Percentiles rank a stretch among this genome's conserved stretches.
Conservation (phyloP, 2,113 vertebrate genomes). For the Sisor rabdophorus region DNA sequence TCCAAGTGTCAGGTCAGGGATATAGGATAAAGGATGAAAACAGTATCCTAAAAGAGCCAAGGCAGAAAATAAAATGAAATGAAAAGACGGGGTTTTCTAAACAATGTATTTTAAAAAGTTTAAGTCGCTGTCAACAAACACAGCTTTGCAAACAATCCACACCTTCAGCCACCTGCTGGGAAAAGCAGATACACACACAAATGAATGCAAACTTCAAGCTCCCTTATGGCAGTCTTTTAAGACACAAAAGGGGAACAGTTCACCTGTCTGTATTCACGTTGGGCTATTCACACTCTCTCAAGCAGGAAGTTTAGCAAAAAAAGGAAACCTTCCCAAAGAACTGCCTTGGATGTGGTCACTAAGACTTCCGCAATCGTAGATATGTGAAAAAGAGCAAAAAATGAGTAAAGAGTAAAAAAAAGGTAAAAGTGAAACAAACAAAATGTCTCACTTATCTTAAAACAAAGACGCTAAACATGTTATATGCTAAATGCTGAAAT, state of each 20-base stretch:
- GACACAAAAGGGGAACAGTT: constrained; percentile 48
- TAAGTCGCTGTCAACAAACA: constrained; percentile 50
- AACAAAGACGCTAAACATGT: not conserved
- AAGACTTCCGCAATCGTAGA: not conserved
- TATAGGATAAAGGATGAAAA: not conserved
- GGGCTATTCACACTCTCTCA: constrained; percentile 48
- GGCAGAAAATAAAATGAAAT: constrained; percentile 18
- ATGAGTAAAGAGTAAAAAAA: not conserved
- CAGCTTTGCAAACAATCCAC: constrained; percentile 48
- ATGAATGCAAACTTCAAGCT: constrained; percentile 18
- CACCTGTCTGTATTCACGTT: constrained; percentile 53
- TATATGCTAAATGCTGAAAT: not conserved
- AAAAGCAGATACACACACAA: constrained; percentile 17
- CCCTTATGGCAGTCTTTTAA: constrained; percentile 45
- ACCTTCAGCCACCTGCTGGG: constrained; percentile 51
- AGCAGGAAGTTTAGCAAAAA: constrained; percentile 41
- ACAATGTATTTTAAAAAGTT: constrained; percentile 41
- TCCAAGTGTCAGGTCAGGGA: not conserved
- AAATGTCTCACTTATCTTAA: not conserved
- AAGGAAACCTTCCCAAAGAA: constrained; percentile 10
- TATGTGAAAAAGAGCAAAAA: too few species aligned
- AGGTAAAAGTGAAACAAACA: not conserved
- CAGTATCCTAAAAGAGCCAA: constrained; percentile 5
- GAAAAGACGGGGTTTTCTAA: constrained; percentile 47
- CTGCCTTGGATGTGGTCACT: not conserved